Evolutionary conservation across 2,113 vertebrate species (phyloP), one percentile per base, ranked within the genome.

Genomic region (Salvator merianae): DNA sequence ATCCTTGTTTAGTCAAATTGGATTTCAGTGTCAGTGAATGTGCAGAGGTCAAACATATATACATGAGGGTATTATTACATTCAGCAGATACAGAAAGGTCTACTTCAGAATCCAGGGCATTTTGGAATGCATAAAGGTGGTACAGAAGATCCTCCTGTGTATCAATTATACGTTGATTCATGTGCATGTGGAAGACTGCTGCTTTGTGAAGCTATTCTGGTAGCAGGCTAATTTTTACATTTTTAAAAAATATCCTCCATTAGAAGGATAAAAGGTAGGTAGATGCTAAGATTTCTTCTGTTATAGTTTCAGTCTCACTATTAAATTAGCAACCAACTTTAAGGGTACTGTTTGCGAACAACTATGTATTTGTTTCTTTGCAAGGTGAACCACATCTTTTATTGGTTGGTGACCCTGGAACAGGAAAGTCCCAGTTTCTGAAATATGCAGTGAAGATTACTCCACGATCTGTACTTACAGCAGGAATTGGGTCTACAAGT

Each of bases 371-470:
- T 87, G 43, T 9, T 87, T 38, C 91, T 10, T 86, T 81, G 12
- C 71, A 82, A 99, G 98, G 98, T 38, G 99, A 99, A 94, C 98
- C 98, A 2, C 98, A 99, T 89, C 97, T 99, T 92, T 87, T 99
- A 92, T 92, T 99, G 88, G 99, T 99, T 84, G 98, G 98, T 50
- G 99, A 99, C 89, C 98, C 98, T 5, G 98, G 98, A 4, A 99
- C 99, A 1, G 98, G 98, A 50, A 99, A 99, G 92, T 99, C 99
- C 84, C 99, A 99, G 89, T 99, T 99, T 92, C 95, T 99, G 78
- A 99, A 99, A 94, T 99, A 99, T 28, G 98, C 98, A n/a, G 97
- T 97, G 8, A 99, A 99, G 94, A 97, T 99, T 85, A 97, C 97
- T 8, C 97, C 98, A 6, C 97, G 98, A 76, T 98, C 99, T 1